Evolutionary conservation across 2,888 invertebrate species (phyloP), one percentile per base, ranked within the genome.

Genomic region (Mylabris sibirica): DNA sequence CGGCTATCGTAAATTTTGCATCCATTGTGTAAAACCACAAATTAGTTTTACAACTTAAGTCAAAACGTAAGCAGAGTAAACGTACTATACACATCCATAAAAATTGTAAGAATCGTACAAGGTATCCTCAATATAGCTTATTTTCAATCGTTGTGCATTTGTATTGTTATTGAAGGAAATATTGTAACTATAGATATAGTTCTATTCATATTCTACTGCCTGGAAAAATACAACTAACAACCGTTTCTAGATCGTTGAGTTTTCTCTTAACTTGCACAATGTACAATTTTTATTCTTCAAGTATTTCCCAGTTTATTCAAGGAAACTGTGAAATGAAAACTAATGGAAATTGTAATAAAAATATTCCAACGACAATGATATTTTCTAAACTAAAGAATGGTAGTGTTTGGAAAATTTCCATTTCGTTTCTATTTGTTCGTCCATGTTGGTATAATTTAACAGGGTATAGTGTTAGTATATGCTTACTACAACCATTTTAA

Each of bases 161-260:
- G n/a, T 44, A 17, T 44, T 17, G n/a, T 17, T 44, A 44, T 44
- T 44, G 44, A 49, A 20, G 6, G 20, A 20, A 49, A 49, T 49
- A 49, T 20, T 44, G 14, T 3, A 41, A 41, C 4, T 41, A 41
- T 41, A 41, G 4, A 41, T 41, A 14, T 41, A 14, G 41, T 41
- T 41, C n/a, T 17, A 49, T 49, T 49, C 44, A 14, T 17, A 14
- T 44, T 44, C 44, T 44, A 44, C 44, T 20, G 44, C 17, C 11
- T 49, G 49, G 49, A 49, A 49, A 49, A 49, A 12, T 49, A 20
- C 49, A 49, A 17, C 49, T 49, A 49, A 49, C 49, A 49, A 17
- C 20, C 20, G 9, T 49, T 49, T 49, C 49, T 49, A 20, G 49
- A 2, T 20, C 49, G 20, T 49, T 49, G 49, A 49, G n/a, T 49